These are phyloP conservation scores for Carassius carassius DNA, from an alignment of 2,113 vertebrate genomes.

Conservation along the genomic window DNA sequence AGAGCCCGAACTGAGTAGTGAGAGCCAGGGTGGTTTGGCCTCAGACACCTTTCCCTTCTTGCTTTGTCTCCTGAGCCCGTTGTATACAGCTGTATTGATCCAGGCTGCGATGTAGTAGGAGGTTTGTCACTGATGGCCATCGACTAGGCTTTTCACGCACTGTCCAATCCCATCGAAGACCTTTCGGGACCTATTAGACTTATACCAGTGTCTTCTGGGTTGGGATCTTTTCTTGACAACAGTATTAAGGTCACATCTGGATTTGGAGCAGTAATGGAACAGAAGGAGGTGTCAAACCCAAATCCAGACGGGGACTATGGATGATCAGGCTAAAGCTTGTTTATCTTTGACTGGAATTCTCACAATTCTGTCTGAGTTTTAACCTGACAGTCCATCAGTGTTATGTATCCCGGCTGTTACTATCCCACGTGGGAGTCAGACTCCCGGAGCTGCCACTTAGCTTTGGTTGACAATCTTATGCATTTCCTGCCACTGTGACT, in stretches of 20 bases:
- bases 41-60: constrained; percentile 66
- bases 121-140: constrained; percentile 35
- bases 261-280: constrained; percentile 36
- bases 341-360: not conserved
- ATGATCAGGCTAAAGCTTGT: constrained; percentile 16
- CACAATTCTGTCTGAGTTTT: constrained; percentile 1
- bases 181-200: constrained; percentile 35
- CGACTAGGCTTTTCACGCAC: not conserved
- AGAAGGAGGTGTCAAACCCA: constrained; percentile 19
- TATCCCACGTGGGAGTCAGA: constrained; percentile 30
- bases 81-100: constrained; percentile 54
- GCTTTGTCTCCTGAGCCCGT: constrained; percentile 43
- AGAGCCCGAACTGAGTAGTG: constrained; percentile 64
- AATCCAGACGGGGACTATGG: not conserved
- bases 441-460: constrained; percentile 19
- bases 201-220: not conserved
- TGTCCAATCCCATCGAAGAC: not conserved
- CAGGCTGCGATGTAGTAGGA: not conserved
- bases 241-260: constrained; percentile 41
- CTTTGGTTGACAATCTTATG: constrained; percentile 22
- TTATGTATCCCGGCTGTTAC: constrained; percentile 14
- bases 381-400: constrained; percentile 22
- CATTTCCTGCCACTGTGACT: constrained; percentile 36
- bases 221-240: constrained; percentile 18
- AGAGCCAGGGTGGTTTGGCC: constrained; percentile 66